Evolutionary conservation across 2,797 vertebrate species (phyloP).

Genomic region (Hypotaenidia philippensis): DNA sequence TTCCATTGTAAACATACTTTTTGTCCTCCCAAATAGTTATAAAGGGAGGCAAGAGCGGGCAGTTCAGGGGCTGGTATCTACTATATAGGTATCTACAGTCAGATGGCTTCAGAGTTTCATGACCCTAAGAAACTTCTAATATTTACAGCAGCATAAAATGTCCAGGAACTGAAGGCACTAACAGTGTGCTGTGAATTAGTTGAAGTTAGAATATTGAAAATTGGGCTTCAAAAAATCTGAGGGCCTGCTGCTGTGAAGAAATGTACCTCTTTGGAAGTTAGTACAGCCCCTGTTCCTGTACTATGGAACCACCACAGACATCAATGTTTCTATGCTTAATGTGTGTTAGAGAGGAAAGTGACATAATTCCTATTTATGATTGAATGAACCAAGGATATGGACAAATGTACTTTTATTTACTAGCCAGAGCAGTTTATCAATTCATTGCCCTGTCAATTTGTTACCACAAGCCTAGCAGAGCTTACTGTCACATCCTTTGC

Average conservation of each 20-base stretch:
- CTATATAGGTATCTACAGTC: neutral
- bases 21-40: neutral
- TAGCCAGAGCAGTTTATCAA: neutral
- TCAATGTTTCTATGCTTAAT: neutral
- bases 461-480: neutral
- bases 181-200: neutral
- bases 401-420: neutral
- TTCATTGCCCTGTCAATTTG: accelerated
- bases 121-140: neutral
- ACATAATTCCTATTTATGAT: neutral
- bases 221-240: neutral
- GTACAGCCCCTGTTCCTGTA: neutral
- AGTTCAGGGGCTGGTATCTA: neutral
- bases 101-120: neutral
- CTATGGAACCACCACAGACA: neutral
- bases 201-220: neutral
- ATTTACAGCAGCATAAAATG: neutral
- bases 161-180: neutral
- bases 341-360: neutral
- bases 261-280: neutral
- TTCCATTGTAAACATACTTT: neutral
- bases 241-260: neutral
- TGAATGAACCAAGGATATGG: neutral
- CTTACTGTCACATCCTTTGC: neutral
- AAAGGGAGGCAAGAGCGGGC: neutral